Conservation (phyloP, 2,113 vertebrate species). For the Forbesichthys agassizii region DNA sequence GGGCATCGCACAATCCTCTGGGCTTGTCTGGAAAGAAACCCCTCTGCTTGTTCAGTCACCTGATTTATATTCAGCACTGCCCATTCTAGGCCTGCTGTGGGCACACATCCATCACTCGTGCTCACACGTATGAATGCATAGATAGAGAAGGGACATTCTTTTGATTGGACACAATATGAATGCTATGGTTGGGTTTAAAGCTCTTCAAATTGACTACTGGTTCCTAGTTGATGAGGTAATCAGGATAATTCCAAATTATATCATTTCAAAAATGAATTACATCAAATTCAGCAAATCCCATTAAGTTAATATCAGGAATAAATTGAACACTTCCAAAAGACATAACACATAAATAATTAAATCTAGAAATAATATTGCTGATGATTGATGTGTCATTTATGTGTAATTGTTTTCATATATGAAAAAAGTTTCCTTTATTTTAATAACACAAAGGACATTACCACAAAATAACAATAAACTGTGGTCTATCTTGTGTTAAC, state of each 20-base stretch:
- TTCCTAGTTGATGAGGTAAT: too few relatives aligned
- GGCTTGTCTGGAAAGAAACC: conserved; percentile 69
- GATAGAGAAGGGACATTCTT: too few relatives aligned
- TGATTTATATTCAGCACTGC: conserved; percentile 79
- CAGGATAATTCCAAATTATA: neutral
- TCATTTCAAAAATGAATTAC: neutral
- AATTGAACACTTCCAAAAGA: neutral
- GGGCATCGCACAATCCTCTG: conserved; percentile 73
- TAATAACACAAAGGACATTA: too few relatives aligned
- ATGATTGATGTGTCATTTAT: too few relatives aligned
- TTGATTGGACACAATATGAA: too few relatives aligned
- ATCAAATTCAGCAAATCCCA: neutral
- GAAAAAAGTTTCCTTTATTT: too few relatives aligned
- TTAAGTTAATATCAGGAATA: neutral
- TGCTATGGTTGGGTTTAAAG: too few relatives aligned
- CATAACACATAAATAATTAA: too few relatives aligned
- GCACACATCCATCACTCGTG: conserved; percentile 63
- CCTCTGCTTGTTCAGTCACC: conserved; percentile 74
- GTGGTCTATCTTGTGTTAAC: neutral
- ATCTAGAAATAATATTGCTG: too few relatives aligned
- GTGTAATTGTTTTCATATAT: too few relatives aligned
- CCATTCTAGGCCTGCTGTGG: conserved; percentile 74
- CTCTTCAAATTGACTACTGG: neutral
- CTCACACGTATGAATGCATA: conserved; percentile 22
- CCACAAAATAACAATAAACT: neutral